Base-by-base conservation (phyloP, 2,888 invertebrate genomes). In the Elysia crispata region DNA sequence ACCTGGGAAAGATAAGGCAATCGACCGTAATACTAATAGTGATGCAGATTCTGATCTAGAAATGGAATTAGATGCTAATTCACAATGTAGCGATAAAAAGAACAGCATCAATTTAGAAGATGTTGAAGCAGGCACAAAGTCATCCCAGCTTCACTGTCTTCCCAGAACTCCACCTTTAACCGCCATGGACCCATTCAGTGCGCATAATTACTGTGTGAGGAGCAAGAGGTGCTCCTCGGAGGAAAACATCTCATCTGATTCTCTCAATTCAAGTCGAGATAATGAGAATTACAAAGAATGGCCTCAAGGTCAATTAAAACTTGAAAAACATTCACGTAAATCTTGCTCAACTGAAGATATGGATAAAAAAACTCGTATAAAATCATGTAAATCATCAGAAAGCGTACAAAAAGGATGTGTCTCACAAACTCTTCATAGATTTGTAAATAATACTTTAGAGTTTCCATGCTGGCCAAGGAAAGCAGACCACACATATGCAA, bases 401-500 rank as follows among this genome's bases (percentile, higher is more conserved):
- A 73, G 67, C 67, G 74, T 79, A 28, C 79, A 79, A 31, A 66
- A 25, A 57, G 13, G 74, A 31, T 66, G 66, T 67, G 67, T 74
- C 13, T 79, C 79, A n/a, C 57, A 74, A 31, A 74, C 73, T 11
- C 72, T 80, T 20, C 80, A 80, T 73, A 60, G 80, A 73, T 30
- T 80, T 72, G 73, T 80, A n/a, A 80, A 80, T 66, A 69, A 80
- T 25, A 76, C 76, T 1, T 54, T 80, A 18, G 80, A 80, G 54
- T 80, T 80, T 54, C 80, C 80, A 6, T 80, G 80, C 23, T 80
- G 80, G 80, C 80, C 80, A n/a, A 31, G 80, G 28, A 80, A 80
- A 72, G 80, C 80, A 20, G 80, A 80, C 33, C 80, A 80, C 54
- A 80, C 80, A 18, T 80, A 80, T 50, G 80, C 80, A 28, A 80